Evolutionary conservation across 2,888 invertebrate species (phyloP).

Genomic region (Microdon myrmicae): DNA sequence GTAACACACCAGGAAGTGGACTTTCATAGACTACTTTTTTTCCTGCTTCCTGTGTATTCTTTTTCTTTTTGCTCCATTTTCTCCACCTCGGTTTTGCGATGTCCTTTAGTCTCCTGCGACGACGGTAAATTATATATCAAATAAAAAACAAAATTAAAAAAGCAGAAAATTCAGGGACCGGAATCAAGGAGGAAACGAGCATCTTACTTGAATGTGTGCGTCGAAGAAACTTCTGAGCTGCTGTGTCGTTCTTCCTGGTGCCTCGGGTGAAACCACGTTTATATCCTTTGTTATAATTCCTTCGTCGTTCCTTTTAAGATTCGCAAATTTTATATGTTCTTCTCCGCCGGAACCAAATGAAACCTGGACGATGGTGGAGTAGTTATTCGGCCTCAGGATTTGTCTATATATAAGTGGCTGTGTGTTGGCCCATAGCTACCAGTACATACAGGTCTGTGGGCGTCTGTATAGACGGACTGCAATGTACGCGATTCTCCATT

Average conservation of each 20-base stretch:
- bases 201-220: too few species aligned
- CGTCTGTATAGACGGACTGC: background rate
- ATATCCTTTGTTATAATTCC: constrained; percentile 25
- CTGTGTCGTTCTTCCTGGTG: too few species aligned
- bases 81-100: too few species aligned
- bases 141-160: too few species aligned
- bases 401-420: background rate
- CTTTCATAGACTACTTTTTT: constrained; percentile 9
- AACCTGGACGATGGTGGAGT: constrained; percentile 13
- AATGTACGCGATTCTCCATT: background rate
- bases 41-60: background rate
- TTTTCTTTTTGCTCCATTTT: background rate
- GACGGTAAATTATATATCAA: too few species aligned
- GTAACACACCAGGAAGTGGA: constrained; percentile 9
- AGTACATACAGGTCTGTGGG: background rate
- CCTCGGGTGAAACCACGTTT: constrained; percentile 5
- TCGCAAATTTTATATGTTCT: constrained; percentile 19
- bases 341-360: too few species aligned
- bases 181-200: too few species aligned
- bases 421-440: background rate
- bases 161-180: too few species aligned
- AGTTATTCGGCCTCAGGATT: constrained; percentile 6
- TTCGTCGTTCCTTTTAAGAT: too few species aligned
- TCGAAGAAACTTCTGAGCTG: too few species aligned
- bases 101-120: too few species aligned